These are phyloP conservation scores for Cynocephalus volans DNA, from an alignment of 2,113 vertebrate genomes.

Conservation along the genomic window DNA sequence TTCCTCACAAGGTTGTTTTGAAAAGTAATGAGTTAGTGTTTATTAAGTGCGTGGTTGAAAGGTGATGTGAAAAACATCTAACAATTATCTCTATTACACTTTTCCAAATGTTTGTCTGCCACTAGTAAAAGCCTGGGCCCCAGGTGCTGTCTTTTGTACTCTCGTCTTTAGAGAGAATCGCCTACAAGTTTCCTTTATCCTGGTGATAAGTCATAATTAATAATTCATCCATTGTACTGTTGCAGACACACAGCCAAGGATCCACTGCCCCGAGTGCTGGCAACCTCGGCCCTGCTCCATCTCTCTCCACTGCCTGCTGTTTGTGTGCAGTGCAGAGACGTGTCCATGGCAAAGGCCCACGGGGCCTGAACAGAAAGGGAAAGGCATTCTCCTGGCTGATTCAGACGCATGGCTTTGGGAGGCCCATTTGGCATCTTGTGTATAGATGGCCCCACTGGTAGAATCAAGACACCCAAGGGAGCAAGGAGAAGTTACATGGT, in stretches of 20 bases:
- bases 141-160: constrained; percentile 73
- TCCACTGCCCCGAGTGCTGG: constrained; percentile 8
- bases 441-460: background rate
- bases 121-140: constrained; percentile 67
- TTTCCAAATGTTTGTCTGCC: constrained; percentile 67
- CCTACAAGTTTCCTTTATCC: constrained; percentile 76
- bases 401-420: background rate
- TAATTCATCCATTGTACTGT: constrained; percentile 79
- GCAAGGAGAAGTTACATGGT: no score
- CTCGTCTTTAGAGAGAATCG: constrained; percentile 68
- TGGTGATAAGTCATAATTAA: constrained; percentile 77
- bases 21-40: constrained; percentile 65
- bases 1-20: constrained; percentile 1
- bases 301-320: background rate
- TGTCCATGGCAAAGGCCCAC: constrained; percentile 31
- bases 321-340: constrained; percentile 38
- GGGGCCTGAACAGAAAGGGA: background rate
- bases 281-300: background rate
- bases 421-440: background rate
- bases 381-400: background rate
- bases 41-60: constrained; percentile 72
- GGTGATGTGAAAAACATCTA: constrained; percentile 62
- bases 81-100: constrained; percentile 48
- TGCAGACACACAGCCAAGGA: constrained; percentile 55
- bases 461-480: background rate